A percentile compares a stretch with the other conserved stretches of the same genome.
Conservation (phyloP, 2,888 invertebrate genomes). For the Cyaniris semiargus region DNA sequence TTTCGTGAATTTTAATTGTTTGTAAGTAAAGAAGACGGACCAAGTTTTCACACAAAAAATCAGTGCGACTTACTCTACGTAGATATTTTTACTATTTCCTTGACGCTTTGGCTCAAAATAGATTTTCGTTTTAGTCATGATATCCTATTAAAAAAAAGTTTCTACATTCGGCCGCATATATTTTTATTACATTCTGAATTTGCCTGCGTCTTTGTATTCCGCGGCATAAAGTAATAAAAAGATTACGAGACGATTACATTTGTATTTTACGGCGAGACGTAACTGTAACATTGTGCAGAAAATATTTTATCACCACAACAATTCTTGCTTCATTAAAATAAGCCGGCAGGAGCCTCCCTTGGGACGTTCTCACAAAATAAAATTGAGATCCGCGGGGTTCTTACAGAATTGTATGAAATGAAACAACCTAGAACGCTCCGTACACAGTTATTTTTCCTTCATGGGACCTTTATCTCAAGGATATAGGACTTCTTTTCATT, state of each 20-base stretch:
- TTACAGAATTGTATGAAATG: constrained; percentile 31
- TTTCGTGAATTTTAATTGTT: too few relatives aligned
- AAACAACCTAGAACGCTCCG: constrained; percentile 30
- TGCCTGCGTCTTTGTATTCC: background rate
- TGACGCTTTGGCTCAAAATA: too few relatives aligned
- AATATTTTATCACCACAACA: constrained; percentile 24
- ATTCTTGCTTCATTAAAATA: constrained; percentile 27
- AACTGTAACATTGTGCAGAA: constrained; percentile 15
- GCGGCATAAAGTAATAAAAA: background rate
- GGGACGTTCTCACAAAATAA: constrained; percentile 26
- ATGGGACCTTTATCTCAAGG: background rate
- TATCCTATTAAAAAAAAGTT: too few relatives aligned
- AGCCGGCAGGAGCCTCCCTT: constrained; percentile 15
- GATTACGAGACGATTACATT: constrained; percentile 11
- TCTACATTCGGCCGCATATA: too few relatives aligned
- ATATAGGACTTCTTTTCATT: background rate
- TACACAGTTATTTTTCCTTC: background rate
- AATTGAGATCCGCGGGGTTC: constrained; percentile 26
- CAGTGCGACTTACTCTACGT: too few relatives aligned
- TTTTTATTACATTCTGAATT: background rate
- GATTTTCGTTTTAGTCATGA: too few relatives aligned
- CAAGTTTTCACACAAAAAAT: too few relatives aligned
- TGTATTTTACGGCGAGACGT: background rate
- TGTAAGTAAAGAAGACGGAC: too few relatives aligned
- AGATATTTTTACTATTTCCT: too few relatives aligned